Base-by-base conservation (phyloP, 1,140 invertebrate species). In the Chironomus striatipennis region DNA sequence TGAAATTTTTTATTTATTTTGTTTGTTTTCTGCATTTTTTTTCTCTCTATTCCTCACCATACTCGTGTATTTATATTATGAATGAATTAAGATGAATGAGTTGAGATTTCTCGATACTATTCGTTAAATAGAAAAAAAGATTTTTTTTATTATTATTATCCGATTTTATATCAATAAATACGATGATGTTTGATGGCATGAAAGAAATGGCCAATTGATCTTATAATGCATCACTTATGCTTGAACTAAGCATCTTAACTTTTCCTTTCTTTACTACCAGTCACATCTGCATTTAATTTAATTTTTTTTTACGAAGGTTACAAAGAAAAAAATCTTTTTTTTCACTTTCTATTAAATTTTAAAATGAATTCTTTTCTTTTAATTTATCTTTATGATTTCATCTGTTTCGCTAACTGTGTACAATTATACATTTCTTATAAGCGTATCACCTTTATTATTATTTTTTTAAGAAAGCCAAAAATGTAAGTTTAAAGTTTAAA, bases 291-390 rank as follows among this genome's bases (percentile, higher is more conserved):
- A n/a, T n/a, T n/a, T n/a, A n/a, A n/a, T n/a, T n/a, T n/a, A 34
- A 34, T 34, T 34, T 34, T 34, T 34, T 34, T 34, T 34, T 34
- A n/a, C 42, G 42, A 43, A 43, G 5, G 42, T 7, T 43, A 7
- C 6, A 47, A 47, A 12, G 43, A 47, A 47, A 57, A 12, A n/a
- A 57, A 57, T 57, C 47, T 57, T 57, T 57, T 57, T 57, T 57
- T 57, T 57, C 47, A 57, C 47, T 57, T 57, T 57, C 47, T 57
- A 57, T 57, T 57, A 57, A 57, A 57, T n/a, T 57, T n/a, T 57
- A n/a, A 57, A 57, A 57, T n/a, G 47, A n/a, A 57, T 57, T 57
- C 47, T 57, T 57, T 57, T 57, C 47, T 57, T n/a, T 57, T 57
- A n/a, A 34, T 34, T 57, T 57, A 57, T 57, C 47, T 57, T n/a